Conservation (phyloP, 92 coral and sea anemone genomes). For the Heteractis magnifica region DNA sequence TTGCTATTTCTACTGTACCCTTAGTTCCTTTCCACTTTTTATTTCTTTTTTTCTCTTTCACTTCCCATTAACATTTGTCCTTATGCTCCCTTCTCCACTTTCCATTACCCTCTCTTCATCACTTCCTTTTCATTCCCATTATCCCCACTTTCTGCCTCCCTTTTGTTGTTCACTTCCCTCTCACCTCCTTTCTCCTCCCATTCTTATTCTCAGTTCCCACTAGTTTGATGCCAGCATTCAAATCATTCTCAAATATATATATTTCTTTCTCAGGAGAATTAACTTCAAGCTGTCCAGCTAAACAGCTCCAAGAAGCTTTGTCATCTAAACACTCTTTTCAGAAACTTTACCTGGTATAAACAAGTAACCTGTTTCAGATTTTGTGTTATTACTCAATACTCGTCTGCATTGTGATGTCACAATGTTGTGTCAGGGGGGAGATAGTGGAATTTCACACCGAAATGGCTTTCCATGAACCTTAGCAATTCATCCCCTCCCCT, state of each 20-base stretch:
- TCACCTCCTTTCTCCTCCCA: no score
- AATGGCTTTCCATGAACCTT: no score
- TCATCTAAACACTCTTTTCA: slow-evolving; percentile 77
- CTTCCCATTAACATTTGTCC: not conserved
- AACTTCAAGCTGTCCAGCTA: slow-evolving; percentile 66
- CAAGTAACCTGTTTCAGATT: not conserved
- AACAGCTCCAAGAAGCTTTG: slow-evolving; percentile 76
- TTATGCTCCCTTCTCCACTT: not conserved
- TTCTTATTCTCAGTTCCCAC: no score
- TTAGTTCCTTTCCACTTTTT: not conserved
- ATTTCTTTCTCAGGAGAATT: slow-evolving; percentile 37
- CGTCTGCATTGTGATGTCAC: no score
- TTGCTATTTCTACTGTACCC: no score
- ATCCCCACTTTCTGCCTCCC: no score
- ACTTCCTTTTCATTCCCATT: no score
- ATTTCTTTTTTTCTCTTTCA: not conserved
- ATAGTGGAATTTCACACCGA: no score
- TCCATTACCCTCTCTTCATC: not conserved
- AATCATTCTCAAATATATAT: not conserved
- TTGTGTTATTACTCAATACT: not conserved
- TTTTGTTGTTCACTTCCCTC: no score
- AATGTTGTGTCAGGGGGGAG: no score
- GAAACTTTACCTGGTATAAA: slow-evolving; percentile 76
- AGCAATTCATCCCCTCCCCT: no score
- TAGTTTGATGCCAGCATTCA: not conserved